These are phyloP conservation scores for Physocephala rufipes DNA, from an alignment of 2,888 invertebrate species.

Conservation along the genomic window DNA sequence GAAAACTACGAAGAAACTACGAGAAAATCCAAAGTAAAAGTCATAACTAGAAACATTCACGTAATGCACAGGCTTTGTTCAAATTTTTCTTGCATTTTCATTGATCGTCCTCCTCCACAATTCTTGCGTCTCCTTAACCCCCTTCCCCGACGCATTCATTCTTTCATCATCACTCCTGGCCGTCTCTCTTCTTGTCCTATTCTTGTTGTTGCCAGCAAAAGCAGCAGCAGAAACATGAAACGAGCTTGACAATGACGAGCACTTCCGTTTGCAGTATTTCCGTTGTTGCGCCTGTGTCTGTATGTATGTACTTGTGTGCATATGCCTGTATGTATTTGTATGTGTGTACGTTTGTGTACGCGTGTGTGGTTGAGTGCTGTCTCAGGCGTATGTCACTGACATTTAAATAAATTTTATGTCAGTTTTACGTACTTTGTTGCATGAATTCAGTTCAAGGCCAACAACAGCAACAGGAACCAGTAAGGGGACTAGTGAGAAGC, in stretches of 20 bases:
- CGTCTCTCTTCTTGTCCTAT: constrained; percentile 1
- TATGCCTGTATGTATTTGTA: too few species aligned
- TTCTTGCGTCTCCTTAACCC: too few species aligned
- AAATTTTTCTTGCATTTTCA: background rate
- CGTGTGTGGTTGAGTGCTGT: too few species aligned
- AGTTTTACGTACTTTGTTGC: background rate
- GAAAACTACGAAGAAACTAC: too few species aligned
- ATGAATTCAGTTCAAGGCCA: constrained; percentile 17
- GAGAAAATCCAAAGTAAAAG: too few species aligned
- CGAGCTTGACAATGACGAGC: constrained; percentile 18
- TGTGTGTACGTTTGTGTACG: too few species aligned
- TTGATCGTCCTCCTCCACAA: too few species aligned
- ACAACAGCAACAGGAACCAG: background rate
- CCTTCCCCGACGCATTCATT: too few species aligned
- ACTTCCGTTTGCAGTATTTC: constrained; percentile 11
- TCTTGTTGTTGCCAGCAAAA: constrained; percentile 1
- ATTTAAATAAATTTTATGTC: background rate
- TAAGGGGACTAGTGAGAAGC: too few species aligned
- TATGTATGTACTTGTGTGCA: too few species aligned
- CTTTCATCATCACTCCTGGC: too few species aligned
- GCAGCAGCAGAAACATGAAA: background rate
- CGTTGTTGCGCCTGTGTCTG: background rate
- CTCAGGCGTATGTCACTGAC: background rate
- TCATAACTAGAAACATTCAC: background rate
- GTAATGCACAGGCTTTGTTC: background rate